phyloP scores from a whole-genome alignment of 2,888 invertebrate genomes.

The Dasypolia templi region DNA sequence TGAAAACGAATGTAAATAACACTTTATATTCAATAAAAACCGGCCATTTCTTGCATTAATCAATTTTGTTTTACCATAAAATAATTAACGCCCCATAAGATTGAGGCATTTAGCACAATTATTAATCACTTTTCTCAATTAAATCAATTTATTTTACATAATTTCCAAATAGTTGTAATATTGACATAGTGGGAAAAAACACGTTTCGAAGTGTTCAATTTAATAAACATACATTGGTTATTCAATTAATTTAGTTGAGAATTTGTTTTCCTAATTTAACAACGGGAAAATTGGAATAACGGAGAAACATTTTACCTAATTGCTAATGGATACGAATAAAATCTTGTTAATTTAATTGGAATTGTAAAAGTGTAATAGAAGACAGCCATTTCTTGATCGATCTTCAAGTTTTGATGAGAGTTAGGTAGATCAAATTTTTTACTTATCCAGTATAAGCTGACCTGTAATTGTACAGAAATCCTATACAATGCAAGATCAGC shows the following conservation, averaged over 20 bases:
- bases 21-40: conserved; percentile 62
- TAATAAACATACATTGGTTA: conserved; percentile 48
- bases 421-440: background rate
- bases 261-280: conserved; percentile 42
- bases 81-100: conserved; percentile 63
- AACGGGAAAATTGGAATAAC: conserved; percentile 51
- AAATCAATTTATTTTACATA: conserved; percentile 68
- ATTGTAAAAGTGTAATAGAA: conserved; percentile 17
- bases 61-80: conserved; percentile 68
- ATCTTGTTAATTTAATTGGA: conserved; percentile 29
- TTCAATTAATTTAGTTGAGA: conserved; percentile 31
- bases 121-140: conserved; percentile 68
- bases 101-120: conserved; percentile 66
- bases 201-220: conserved; percentile 60
- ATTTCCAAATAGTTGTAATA: conserved; percentile 65
- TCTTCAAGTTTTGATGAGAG: conserved; percentile 16
- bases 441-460: no score
- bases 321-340: conserved; percentile 39
- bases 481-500: no score
- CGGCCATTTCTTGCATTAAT: conserved; percentile 58
- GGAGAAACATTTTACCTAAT: conserved; percentile 44
- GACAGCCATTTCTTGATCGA: background rate
- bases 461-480: no score
- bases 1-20: conserved; percentile 65
- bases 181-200: conserved; percentile 59